A percentile compares a stretch with the other conserved stretches of the same genome.
phyloP scores from a whole-genome alignment of 2,888 invertebrate species.

The Sepiola atlantica region DNA sequence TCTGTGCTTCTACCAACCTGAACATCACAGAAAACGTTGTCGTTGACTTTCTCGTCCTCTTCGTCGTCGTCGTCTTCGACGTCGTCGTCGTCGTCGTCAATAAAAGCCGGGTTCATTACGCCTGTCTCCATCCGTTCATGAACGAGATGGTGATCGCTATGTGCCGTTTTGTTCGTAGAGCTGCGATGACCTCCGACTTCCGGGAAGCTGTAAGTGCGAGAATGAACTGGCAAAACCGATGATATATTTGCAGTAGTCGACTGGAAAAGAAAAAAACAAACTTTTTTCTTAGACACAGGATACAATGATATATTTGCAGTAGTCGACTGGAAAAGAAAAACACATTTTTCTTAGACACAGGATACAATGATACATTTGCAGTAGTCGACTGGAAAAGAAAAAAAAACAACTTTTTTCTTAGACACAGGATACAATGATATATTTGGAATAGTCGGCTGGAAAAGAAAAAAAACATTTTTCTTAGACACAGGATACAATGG shows the following conservation, averaged over 20 bases:
- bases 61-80: slow-evolving; percentile 54
- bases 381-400: neutral
- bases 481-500: too few relatives aligned
- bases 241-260: neutral
- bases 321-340: neutral
- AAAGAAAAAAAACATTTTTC: neutral
- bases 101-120: slow-evolving; percentile 57
- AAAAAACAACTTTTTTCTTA: too few relatives aligned
- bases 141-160: neutral
- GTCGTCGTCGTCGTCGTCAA: slow-evolving; percentile 53
- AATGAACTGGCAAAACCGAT: neutral
- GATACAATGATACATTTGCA: neutral
- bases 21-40: neutral
- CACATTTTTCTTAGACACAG: too few relatives aligned
- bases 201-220: neutral
- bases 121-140: slow-evolving; percentile 52
- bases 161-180: neutral
- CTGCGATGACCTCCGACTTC: neutral
- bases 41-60: slow-evolving; percentile 51
- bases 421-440: neutral
- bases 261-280: neutral
- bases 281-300: too few relatives aligned
- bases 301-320: neutral
- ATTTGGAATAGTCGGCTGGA: neutral
- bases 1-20: neutral